Conservation (phyloP, 2,888 invertebrate genomes). For the Plemyria rubiginata region DNA sequence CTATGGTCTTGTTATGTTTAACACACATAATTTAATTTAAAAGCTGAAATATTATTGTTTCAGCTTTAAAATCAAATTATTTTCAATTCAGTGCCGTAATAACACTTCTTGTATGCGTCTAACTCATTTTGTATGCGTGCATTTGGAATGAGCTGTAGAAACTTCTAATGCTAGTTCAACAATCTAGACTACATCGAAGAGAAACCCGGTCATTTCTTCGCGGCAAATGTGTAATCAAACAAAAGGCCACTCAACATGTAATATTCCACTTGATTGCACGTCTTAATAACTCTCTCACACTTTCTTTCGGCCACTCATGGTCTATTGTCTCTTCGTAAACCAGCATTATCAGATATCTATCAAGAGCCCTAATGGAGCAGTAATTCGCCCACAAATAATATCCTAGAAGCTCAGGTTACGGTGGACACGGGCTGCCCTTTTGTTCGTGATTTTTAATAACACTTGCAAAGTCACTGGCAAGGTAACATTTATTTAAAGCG, state of each 20-base stretch:
- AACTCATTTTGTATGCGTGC: neutral
- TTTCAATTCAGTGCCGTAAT: too few species aligned
- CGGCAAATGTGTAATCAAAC: constrained; percentile 28
- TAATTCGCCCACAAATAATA: constrained; percentile 26
- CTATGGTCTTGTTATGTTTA: too few species aligned
- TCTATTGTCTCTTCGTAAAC: constrained; percentile 45
- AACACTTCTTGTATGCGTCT: too few species aligned
- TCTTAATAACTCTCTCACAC: constrained; percentile 48
- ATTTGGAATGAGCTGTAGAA: constrained; percentile 8
- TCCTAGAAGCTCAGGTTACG: constrained; percentile 40
- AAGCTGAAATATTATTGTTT: too few species aligned
- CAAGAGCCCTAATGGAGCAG: constrained; percentile 15
- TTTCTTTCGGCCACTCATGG: constrained; percentile 44
- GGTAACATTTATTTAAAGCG: constrained; percentile 38
- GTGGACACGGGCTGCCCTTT: constrained; percentile 45
- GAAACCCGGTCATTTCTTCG: constrained; percentile 21
- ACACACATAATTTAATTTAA: too few species aligned
- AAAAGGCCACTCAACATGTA: constrained; percentile 32
- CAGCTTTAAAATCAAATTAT: too few species aligned
- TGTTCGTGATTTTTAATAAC: constrained; percentile 60
- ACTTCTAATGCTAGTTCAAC: constrained; percentile 2
- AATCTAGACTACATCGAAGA: constrained; percentile 6
- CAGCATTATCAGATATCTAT: constrained; percentile 32
- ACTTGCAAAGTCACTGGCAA: constrained; percentile 54
- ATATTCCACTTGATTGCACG: constrained; percentile 41